Conservation (phyloP, 2,888 invertebrate genomes). For the Hyposoter didymator region DNA sequence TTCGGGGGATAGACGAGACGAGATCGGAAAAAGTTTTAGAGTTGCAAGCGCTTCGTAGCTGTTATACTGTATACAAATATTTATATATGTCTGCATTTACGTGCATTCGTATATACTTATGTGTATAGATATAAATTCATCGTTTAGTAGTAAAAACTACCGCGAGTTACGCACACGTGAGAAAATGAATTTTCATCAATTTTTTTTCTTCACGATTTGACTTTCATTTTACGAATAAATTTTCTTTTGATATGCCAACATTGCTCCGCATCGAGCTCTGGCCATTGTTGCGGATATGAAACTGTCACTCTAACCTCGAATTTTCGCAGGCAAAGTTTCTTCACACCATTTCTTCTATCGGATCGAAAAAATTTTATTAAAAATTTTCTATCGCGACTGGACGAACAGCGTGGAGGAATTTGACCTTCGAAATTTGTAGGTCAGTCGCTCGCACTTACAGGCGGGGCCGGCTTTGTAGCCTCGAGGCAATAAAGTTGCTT, state of each 20-base stretch:
- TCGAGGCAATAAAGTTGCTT: too few relatives aligned
- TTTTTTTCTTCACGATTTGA: background rate
- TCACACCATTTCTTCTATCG: too few relatives aligned
- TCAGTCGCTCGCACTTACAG: too few relatives aligned
- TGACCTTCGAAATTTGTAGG: too few relatives aligned
- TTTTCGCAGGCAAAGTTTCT: too few relatives aligned
- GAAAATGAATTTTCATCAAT: conserved; percentile 6
- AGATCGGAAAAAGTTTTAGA: conserved; percentile 37
- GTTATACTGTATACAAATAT: conserved; percentile 11
- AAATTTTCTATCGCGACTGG: too few relatives aligned
- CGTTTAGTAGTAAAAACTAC: background rate
- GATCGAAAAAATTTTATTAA: too few relatives aligned
- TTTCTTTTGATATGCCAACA: conserved; percentile 26
- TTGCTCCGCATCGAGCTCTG: background rate
- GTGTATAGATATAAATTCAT: background rate
- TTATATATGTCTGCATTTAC: background rate
- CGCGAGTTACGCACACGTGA: background rate
- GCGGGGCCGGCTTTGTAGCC: too few relatives aligned
- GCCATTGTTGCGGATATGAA: background rate
- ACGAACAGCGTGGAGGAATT: too few relatives aligned
- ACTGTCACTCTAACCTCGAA: background rate
- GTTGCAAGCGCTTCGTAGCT: conserved; percentile 54
- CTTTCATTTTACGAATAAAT: background rate
- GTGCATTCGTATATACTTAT: conserved; percentile 4
- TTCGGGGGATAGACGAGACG: background rate